Percentiles rank a stretch among this genome's conserved stretches.
Evolutionary conservation across 2,797 vertebrate species (phyloP).

Genomic region (Macropus fuliginosus): DNA sequence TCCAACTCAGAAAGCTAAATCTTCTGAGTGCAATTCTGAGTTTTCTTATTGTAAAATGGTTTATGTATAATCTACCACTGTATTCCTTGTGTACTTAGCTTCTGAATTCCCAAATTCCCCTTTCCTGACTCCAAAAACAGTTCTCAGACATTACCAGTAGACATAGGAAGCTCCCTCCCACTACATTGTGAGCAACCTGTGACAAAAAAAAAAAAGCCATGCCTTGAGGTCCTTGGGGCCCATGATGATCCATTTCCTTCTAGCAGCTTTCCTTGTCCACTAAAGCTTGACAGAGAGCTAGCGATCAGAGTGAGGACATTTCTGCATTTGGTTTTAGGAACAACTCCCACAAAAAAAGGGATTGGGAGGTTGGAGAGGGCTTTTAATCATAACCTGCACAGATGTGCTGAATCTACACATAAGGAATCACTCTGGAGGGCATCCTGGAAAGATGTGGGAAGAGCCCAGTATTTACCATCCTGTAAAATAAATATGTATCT

Average conservation of each 20-base stretch:
- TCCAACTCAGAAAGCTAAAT: background rate
- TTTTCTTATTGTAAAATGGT: accelerated
- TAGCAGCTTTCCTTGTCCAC: slow-evolving; percentile 87
- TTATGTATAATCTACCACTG: background rate
- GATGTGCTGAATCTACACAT: slow-evolving; percentile 83
- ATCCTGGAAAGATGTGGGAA: slow-evolving; percentile 84
- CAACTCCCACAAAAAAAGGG: background rate
- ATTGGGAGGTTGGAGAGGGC: slow-evolving; percentile 29
- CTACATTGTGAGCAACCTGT: accelerated
- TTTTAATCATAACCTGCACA: slow-evolving; percentile 73
- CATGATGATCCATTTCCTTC: slow-evolving; percentile 77
- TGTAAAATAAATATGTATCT: slow-evolving; percentile 70
- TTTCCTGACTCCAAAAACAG: background rate
- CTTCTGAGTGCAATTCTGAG: background rate
- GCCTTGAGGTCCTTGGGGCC: too few species aligned
- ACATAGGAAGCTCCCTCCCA: background rate
- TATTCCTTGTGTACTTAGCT: background rate
- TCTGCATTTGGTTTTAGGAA: slow-evolving; percentile 57
- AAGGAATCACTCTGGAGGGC: slow-evolving; percentile 82
- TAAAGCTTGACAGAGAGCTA: slow-evolving; percentile 47
- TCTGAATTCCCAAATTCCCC: accelerated
- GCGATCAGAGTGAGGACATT: slow-evolving; percentile 43
- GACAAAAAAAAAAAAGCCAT: background rate
- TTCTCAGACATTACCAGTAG: background rate
- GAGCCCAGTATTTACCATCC: slow-evolving; percentile 86